Evolutionary conservation across 2,797 vertebrate genomes (phyloP), one percentile per base, ranked within the genome.

Genomic region (Merluccius polli): DNA sequence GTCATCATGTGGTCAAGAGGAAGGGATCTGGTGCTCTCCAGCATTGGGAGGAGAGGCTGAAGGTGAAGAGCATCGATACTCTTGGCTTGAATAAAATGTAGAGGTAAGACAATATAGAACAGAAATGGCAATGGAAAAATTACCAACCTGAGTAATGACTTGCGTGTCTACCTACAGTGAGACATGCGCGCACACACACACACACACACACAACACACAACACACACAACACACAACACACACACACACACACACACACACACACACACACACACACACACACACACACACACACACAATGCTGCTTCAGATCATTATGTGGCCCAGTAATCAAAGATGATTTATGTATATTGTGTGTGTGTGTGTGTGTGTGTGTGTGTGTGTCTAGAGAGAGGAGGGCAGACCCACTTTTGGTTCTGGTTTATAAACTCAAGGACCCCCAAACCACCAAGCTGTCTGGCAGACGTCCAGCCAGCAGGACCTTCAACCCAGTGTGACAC

Each of bases 381-480:
- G 77, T 35, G 78, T 79, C 75, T 75, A 68, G 88, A 82, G 79
- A n/a, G n/a, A n/a, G n/a, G n/a, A 86, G 86, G 77, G 71, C 79
- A 11, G 82, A 71, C 80, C 79, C 52, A 2, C 78, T 75, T 86
- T 83, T 88, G 89, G 84, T 89, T 91, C 90, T 92, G 88, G 82
- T 90, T 92, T 91, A 87, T 89, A 91, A 93, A 93, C 83, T 83
- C 85, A 88, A 90, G 89, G 44, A 91, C 86, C 87, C 86, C 73
- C 82, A 80, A 81, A 85, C 81, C 88, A 82, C 88, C 80, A n/a
- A n/a, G 73, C 87, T 29, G 82, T 82, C 89, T 90, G 91, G 91
- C 88, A 81, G 81, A 75, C 79, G 75, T 89, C 91, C 89, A 91
- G 83, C 70, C 88, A 90, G 87, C 89, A 86, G 89, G 86, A 85